These are phyloP conservation scores for Urocitellus parryii DNA, from an alignment of 2,113 vertebrate genomes.

Conservation along the genomic window DNA sequence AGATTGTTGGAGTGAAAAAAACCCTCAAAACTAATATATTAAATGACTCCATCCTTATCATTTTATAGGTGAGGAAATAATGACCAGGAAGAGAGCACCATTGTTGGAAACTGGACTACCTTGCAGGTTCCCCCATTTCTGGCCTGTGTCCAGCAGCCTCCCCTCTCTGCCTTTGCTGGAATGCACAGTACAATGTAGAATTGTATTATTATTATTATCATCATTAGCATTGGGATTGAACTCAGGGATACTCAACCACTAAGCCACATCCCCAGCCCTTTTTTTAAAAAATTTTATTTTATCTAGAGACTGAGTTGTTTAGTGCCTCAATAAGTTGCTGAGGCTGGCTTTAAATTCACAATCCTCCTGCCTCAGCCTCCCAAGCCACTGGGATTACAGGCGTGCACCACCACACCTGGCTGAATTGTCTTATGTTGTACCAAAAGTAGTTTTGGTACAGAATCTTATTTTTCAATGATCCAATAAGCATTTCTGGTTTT, in stretches of 20 bases:
- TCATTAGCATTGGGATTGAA: no score
- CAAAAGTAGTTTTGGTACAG: not conserved
- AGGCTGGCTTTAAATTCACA: no score
- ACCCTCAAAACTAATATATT: not conserved
- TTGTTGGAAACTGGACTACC: not conserved
- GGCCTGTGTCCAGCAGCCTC: not conserved
- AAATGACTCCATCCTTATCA: not conserved
- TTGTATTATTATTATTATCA: not conserved
- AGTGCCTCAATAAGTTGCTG: no score
- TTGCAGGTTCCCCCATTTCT: not conserved
- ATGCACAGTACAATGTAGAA: not conserved
- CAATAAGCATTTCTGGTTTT: conserved; percentile 32
- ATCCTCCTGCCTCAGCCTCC: no score
- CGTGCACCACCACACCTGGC: no score
- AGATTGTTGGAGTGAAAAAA: not conserved
- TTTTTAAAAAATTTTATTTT: no score
- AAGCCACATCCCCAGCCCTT: no score
- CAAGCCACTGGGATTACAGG: no score
- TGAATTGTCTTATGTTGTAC: not conserved
- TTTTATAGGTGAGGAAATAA: not conserved
- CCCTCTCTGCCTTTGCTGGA: not conserved
- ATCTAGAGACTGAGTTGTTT: no score
- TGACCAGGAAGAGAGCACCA: not conserved
- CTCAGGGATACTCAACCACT: no score
- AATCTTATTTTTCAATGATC: conserved; percentile 35